Base-by-base conservation (phyloP, 2,888 invertebrate genomes). In the Eupsilia transversa region DNA sequence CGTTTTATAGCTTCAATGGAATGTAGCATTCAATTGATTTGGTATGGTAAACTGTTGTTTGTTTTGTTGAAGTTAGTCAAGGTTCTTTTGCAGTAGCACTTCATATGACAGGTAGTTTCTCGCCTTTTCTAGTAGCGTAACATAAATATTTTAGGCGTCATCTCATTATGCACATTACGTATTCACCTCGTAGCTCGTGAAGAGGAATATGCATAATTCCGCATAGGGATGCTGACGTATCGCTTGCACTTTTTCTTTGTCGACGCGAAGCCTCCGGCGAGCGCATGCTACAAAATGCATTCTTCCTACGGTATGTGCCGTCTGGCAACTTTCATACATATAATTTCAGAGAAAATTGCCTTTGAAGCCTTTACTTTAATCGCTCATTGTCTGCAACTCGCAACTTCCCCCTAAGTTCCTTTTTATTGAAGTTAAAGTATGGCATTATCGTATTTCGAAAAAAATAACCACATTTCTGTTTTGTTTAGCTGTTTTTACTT, bases 281-380 rank as follows among this genome's bases (percentile, higher is more conserved):
- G 68, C 64, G 85, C 80, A 84, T 75, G 68, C 77, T 82, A 89
- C 87, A 89, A 88, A 91, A 89, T 88, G 89, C 90, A 91, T 91
- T 90, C 87, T 90, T 89, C 86, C 78, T 86, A 85, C 86, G 85
- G 85, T 87, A 82, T 87, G 88, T 79, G 68, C 81, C 76, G 91
- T 93, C 93, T 92, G 90, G 84, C 85, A 92, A 93, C 91, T 93
- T 93, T 91, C 87, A 90, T 89, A 89, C 83, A 87, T 89, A 90
- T 91, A 91, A 91, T 92, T 91, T 91, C 82, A 82, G 86, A 87
- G 88, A 87, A 90, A 90, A 91, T 91, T 91, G 89, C 89, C 89
- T 86, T 89, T 82, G 86, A 88, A 87, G 79, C 84, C 80, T 88
- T 88, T 84, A 84, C 79, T 84, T 85, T 83, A 86, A 86, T 72